Percentiles rank a stretch among this genome's conserved stretches.
Evolutionary conservation across 2,797 vertebrate genomes (phyloP).

Genomic region (Leptatherina wallacei): DNA sequence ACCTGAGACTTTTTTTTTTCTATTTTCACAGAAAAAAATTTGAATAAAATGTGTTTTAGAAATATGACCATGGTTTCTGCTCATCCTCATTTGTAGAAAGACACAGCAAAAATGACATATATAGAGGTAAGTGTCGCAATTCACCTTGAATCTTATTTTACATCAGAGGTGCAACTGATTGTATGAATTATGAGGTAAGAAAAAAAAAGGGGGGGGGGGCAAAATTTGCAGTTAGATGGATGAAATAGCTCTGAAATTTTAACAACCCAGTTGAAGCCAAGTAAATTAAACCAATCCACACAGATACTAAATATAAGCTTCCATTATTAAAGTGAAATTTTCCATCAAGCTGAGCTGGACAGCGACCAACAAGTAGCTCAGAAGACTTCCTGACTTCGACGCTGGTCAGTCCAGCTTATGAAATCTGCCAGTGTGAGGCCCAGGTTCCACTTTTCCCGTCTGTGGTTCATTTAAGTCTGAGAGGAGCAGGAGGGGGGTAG

Average conservation of each 20-base stretch:
- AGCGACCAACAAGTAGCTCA: conserved; percentile 61
- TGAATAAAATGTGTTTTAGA: background rate
- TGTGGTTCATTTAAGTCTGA: conserved; percentile 69
- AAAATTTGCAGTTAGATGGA: background rate
- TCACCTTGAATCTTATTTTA: background rate
- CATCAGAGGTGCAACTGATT: background rate
- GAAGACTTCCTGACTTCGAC: conserved; percentile 63
- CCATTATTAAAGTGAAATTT: conserved; percentile 59
- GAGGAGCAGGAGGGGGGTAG: conserved; percentile 39
- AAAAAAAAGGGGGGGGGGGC: background rate
- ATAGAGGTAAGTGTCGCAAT: background rate
- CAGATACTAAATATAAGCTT: conserved; percentile 47
- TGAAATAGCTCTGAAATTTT: background rate
- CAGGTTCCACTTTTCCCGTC: conserved; percentile 68
- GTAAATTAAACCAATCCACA: conserved; percentile 34
- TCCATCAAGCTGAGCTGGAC: conserved; percentile 67
- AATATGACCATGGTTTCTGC: background rate
- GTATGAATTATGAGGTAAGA: background rate
- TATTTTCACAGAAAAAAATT: background rate
- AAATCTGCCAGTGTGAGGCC: conserved; percentile 73
- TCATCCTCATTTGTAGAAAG: background rate
- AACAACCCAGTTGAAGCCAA: background rate
- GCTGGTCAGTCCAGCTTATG: conserved; percentile 62
- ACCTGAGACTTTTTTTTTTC: conserved; percentile 19
- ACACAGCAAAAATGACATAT: too few relatives aligned